Evolutionary conservation across 1,140 invertebrate species (phyloP).

Genomic region (Bathynomus jamesi): DNA sequence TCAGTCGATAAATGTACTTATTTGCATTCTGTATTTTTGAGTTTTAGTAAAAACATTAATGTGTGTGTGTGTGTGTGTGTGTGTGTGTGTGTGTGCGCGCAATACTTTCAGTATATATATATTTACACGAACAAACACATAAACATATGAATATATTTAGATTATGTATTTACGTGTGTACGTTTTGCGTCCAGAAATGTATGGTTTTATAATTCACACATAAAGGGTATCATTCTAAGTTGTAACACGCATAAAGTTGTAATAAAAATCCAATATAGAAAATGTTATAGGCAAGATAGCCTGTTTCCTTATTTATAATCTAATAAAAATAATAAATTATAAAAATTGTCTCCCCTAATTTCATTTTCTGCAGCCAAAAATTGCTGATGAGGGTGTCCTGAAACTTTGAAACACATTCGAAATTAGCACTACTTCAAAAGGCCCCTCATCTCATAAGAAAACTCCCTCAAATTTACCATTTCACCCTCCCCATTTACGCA

Average conservation of each 20-base stretch:
- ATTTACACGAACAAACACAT: not conserved
- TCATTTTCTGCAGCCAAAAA: not conserved
- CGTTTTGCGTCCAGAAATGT: not conserved
- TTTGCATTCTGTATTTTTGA: too few species aligned
- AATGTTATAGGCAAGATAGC: not conserved
- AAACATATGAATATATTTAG: not conserved
- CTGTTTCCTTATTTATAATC: not conserved
- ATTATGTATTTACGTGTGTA: not conserved
- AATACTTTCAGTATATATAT: not conserved
- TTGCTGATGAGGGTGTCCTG: not conserved
- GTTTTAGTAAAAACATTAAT: too few species aligned
- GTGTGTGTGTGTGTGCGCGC: too few species aligned
- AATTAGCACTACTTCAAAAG: not conserved
- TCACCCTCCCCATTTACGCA: not conserved
- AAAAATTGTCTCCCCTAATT: too few species aligned
- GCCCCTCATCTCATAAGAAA: not conserved
- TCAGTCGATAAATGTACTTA: too few species aligned
- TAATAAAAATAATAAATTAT: not conserved
- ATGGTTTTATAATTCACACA: not conserved
- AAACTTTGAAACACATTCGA: not conserved
- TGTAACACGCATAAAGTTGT: not conserved
- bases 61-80: too few species aligned
- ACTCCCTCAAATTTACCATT: not conserved
- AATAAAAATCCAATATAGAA: not conserved
- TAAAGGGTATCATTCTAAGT: not conserved